Percentiles rank a stretch among this genome's conserved stretches.
phyloP scores from a whole-genome alignment of 2,888 invertebrate genomes.

The Horisme vitalbata region DNA sequence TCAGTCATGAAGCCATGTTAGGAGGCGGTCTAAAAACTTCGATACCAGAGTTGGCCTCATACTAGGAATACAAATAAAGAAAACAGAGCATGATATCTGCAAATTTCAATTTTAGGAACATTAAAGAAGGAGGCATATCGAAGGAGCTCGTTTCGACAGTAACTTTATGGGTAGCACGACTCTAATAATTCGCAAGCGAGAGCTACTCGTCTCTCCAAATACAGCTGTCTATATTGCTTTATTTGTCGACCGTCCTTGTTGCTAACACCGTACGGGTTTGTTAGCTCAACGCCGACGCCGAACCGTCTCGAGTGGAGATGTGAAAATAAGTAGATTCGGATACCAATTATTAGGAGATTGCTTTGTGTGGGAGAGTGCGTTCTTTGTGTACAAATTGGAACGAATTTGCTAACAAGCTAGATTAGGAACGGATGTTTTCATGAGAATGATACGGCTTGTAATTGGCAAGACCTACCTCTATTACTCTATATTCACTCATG shows the following conservation, averaged over 20 bases:
- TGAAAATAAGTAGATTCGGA: conserved; percentile 28
- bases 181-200: conserved; percentile 36
- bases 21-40: no score
- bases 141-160: conserved; percentile 12
- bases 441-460: conserved; percentile 10
- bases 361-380: conserved; percentile 15
- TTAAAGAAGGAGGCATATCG: conserved; percentile 4
- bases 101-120: conserved; percentile 7
- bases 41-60: no score
- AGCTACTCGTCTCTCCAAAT: conserved; percentile 44
- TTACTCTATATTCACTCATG: no score
- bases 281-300: conserved; percentile 10
- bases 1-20: no score
- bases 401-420: conserved; percentile 16
- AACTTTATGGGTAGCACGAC: conserved; percentile 37
- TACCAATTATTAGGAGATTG: conserved; percentile 31
- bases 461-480: conserved; percentile 3
- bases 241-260: conserved; percentile 43
- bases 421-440: conserved; percentile 18
- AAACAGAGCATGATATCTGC: neutral
- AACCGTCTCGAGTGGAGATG: conserved; percentile 19
- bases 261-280: conserved; percentile 32
- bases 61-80: no score
- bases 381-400: conserved; percentile 17
- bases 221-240: conserved; percentile 48